Conservation (phyloP, 2,113 vertebrate species). For the Macquaria australasica region DNA sequence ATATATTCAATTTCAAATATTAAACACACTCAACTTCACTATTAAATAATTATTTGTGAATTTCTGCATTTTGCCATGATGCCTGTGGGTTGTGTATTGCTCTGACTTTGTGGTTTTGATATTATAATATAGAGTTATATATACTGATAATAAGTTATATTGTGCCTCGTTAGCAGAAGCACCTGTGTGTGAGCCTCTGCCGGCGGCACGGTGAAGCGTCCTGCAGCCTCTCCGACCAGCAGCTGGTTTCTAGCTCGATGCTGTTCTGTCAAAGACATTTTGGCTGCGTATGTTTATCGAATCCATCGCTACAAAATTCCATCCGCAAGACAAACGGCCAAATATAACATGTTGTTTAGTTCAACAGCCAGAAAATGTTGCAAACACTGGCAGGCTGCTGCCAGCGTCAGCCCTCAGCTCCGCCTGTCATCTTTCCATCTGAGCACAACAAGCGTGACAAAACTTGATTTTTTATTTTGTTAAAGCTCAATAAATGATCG, state of each 20-base stretch:
- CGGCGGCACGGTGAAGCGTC: neutral
- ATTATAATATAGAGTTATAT: too few relatives aligned
- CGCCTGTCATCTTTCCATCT: conserved; percentile 32
- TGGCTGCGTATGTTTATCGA: conserved; percentile 59
- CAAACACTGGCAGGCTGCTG: conserved; percentile 39
- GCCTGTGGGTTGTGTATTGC: neutral
- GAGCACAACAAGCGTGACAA: conserved; percentile 27
- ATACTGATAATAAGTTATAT: too few relatives aligned
- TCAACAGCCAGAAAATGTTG: conserved; percentile 45
- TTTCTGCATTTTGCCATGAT: neutral
- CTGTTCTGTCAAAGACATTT: conserved; percentile 61
- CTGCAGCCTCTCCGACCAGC: conserved; percentile 8
- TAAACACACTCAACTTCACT: neutral
- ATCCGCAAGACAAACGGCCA: conserved; percentile 58
- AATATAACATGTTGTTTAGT: conserved; percentile 62
- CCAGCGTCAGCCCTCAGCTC: conserved; percentile 17
- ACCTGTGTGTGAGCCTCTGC: conserved; percentile 5
- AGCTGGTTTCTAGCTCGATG: conserved; percentile 56
- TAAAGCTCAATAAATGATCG: conserved; percentile 25
- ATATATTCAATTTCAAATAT: neutral
- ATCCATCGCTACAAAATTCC: conserved; percentile 64
- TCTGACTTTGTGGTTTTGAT: neutral
- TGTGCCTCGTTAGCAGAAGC: neutral
- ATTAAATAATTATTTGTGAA: neutral
- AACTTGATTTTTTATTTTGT: conserved; percentile 25